Percentiles rank a stretch among this genome's conserved stretches.
Evolutionary conservation across 2,113 vertebrate genomes (phyloP).

Genomic region (Piaya cayana): DNA sequence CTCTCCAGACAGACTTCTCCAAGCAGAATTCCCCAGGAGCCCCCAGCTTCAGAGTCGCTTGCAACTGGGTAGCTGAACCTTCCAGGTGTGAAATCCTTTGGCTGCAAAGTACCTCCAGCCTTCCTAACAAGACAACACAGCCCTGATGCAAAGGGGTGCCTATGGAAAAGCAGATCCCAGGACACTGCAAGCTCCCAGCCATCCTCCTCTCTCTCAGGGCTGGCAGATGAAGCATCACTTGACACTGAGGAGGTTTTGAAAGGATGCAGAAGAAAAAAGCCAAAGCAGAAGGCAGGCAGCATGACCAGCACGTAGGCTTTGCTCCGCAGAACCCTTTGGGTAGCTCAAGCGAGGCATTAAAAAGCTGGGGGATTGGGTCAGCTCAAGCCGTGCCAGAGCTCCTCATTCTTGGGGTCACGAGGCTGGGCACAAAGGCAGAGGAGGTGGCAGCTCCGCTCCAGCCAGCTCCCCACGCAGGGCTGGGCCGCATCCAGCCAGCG

Average conservation of each 20-base stretch:
- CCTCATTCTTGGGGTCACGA: not conserved
- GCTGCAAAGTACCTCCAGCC: not conserved
- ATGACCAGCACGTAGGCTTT: not conserved
- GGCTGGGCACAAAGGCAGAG: not conserved
- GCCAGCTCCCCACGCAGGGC: not conserved
- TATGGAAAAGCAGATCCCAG: not conserved
- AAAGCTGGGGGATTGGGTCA: not conserved
- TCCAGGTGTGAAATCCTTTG: fast-evolving
- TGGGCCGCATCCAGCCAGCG: not conserved
- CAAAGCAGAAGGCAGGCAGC: not conserved
- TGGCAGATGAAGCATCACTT: fast-evolving
- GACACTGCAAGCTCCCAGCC: not conserved
- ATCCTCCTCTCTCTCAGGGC: not conserved
- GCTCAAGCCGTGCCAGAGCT: not conserved
- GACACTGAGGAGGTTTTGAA: not conserved
- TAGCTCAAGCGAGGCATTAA: not conserved
- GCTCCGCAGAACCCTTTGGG: not conserved
- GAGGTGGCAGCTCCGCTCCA: not conserved
- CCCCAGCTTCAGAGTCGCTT: fast-evolving
- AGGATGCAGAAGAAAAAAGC: not conserved
- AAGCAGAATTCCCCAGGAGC: not conserved
- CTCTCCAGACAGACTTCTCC: no score
- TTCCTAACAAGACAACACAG: not conserved
- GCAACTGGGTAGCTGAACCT: not conserved
- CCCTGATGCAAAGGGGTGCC: fast-evolving